Conservation (phyloP, 2,888 invertebrate genomes). For the Ectobius pallidus region DNA sequence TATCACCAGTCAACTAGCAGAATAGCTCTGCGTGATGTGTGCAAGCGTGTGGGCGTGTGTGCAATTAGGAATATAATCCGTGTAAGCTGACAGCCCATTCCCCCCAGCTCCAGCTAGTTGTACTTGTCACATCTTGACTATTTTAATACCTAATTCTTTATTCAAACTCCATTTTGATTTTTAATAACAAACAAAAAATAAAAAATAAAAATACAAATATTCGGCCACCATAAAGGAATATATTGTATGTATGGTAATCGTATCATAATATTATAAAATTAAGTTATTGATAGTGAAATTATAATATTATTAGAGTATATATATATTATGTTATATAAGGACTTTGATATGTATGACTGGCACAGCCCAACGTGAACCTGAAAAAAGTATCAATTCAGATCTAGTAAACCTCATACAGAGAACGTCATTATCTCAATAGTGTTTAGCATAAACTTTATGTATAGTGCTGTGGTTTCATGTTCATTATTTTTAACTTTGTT, state of each 20-base stretch:
- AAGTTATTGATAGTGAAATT: conserved; percentile 17
- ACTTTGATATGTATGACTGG: too few relatives aligned
- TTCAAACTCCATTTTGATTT: neutral
- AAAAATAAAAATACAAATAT: neutral
- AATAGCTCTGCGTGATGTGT: neutral
- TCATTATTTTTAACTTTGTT: too few relatives aligned
- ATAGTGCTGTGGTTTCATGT: too few relatives aligned
- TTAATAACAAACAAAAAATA: neutral
- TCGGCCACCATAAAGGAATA: neutral
- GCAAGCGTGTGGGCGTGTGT: neutral
- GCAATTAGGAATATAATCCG: conserved; percentile 10
- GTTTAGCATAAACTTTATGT: too few relatives aligned
- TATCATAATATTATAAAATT: conserved; percentile 30
- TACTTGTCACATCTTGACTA: conserved; percentile 16
- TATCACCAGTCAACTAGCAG: neutral
- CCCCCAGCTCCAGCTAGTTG: neutral
- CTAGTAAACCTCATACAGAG: too few relatives aligned
- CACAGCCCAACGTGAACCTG: too few relatives aligned
- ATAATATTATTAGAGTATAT: conserved; percentile 1
- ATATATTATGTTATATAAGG: conserved; percentile 7
- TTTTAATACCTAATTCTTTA: conserved; percentile 18
- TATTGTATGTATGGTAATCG: conserved; percentile 33
- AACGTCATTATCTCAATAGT: too few relatives aligned
- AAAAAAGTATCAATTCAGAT: too few relatives aligned
- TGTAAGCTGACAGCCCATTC: neutral